Conservation (phyloP, 2,113 vertebrate genomes). For the Aphelocoma coerulescens region DNA sequence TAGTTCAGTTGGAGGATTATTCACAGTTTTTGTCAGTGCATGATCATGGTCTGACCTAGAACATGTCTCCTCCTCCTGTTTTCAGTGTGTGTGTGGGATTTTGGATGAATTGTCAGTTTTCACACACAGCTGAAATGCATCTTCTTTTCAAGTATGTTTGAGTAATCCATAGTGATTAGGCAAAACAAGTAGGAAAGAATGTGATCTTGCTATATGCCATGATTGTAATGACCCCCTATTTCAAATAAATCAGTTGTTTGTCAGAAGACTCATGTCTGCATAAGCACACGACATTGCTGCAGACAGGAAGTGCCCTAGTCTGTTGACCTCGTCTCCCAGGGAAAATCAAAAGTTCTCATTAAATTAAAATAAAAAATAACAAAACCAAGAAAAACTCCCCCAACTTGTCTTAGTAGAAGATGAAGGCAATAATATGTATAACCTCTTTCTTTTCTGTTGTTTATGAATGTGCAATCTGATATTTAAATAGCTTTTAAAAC, state of each 20-base stretch:
- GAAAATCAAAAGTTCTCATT: constrained; percentile 60
- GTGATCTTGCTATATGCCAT: constrained; percentile 29
- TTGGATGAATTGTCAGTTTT: constrained; percentile 36
- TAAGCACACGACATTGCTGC: constrained; percentile 44
- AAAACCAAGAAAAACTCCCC: not conserved
- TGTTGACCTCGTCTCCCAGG: constrained; percentile 63
- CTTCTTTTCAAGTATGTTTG: constrained; percentile 41
- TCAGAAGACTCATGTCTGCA: constrained; percentile 58
- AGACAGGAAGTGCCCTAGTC: constrained; percentile 76
- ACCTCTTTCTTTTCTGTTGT: not conserved
- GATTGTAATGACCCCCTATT: constrained; percentile 48
- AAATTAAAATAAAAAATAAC: not conserved
- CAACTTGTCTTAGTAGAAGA: not conserved
- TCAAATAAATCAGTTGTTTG: constrained; percentile 67
- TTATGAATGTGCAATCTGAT: constrained; percentile 26
- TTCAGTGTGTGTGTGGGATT: not conserved
- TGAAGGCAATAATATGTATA: not conserved
- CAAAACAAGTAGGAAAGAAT: constrained; percentile 53
- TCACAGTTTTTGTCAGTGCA: not conserved
- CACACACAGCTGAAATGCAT: constrained; percentile 42
- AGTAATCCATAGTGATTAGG: constrained; percentile 58
- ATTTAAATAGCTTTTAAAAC: constrained; percentile 33
- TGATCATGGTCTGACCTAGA: not conserved
- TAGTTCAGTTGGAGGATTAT: not conserved
- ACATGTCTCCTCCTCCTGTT: not conserved